Conservation (phyloP, 2,888 invertebrate genomes). For the Caprella mutica region DNA sequence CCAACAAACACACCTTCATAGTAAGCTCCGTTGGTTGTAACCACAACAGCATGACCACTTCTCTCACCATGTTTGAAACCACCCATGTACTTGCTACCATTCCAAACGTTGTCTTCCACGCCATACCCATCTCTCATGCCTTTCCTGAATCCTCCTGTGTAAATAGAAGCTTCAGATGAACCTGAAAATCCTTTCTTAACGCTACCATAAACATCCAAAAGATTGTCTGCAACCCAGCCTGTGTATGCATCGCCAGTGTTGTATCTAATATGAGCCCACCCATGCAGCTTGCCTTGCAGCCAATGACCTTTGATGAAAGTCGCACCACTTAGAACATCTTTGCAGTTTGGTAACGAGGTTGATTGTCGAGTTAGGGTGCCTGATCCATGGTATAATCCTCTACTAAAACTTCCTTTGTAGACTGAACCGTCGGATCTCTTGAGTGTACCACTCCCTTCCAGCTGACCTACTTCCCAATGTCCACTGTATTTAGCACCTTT, state of each 20-base stretch:
- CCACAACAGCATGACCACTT: slow-evolving; percentile 71
- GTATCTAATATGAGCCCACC: slow-evolving; percentile 48
- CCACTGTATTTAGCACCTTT: slow-evolving; percentile 62
- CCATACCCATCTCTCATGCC: slow-evolving; percentile 75
- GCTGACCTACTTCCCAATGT: slow-evolving; percentile 63
- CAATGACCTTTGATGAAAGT: slow-evolving; percentile 41
- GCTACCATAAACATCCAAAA: slow-evolving; percentile 73
- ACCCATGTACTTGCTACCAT: slow-evolving; percentile 66
- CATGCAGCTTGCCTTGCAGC: slow-evolving; percentile 72
- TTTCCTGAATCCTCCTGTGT: slow-evolving; percentile 75
- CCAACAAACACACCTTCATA: slow-evolving; percentile 77
- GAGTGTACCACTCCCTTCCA: slow-evolving; percentile 70
- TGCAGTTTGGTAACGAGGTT: background rate
- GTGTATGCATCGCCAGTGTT: slow-evolving; percentile 48
- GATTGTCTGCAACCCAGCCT: slow-evolving; percentile 73
- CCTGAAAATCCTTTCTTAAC: slow-evolving; percentile 52
- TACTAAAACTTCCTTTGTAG: slow-evolving; percentile 68
- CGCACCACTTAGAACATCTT: background rate
- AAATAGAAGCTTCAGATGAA: slow-evolving; percentile 60
- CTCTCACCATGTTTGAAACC: slow-evolving; percentile 74
- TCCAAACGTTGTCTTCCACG: slow-evolving; percentile 67
- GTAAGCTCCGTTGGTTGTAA: slow-evolving; percentile 79
- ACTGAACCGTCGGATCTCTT: slow-evolving; percentile 68
- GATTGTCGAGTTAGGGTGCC: slow-evolving; percentile 52
- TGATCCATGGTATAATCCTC: slow-evolving; percentile 60